Base-by-base conservation (phyloP, 2,113 vertebrate genomes). In the Periophthalmodon schlosseri region DNA sequence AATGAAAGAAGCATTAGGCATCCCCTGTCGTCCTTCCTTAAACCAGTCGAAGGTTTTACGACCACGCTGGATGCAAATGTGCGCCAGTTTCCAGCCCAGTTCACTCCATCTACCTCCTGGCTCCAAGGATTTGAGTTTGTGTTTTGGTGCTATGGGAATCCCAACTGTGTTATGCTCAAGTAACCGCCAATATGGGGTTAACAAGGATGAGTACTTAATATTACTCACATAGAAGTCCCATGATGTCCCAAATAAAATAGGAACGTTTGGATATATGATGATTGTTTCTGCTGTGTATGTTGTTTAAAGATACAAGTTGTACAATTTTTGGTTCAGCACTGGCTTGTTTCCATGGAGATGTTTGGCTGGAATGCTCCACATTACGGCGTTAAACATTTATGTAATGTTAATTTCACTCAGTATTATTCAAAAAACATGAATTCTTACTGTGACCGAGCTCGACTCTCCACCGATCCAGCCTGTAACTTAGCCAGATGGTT, bases 1-100 rank as follows among this genome's bases (percentile, higher is more conserved):
- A 92, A 92, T 91, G 88, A 86, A 90, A 88, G 88, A 88, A 86
- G 91, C 87, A 91, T 91, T 91, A 88, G 82, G 78, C 79, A 75
- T 80, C 81, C 57, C 79, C 81, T 86, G 88, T 84, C 87, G 54
- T 78, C 81, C 78, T 77, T 36, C 39, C 71, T 85, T 77, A 84
- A 65, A 86, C 76, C 83, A 78, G 74, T 46, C 70, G 77, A 72
- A 78, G 74, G 72, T 81, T 82, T 81, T 75, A 82, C 58, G 47
- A 75, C 80, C 58, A 74, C 66, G 77, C 65, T 54, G 64, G 76
- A 82, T 70, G 73, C 61, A 84, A 81, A 81, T 84, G 60, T 70
- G 57, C 14, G 56, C 75, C 77, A 65, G 65, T 56, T 44, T 82
- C 46, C 61, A 57, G 18, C 68, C 44, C 77, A 65, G 67, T 70